These are phyloP conservation scores for Saccostrea glomerata DNA, from an alignment of 1,140 invertebrate species.

Conservation along the genomic window DNA sequence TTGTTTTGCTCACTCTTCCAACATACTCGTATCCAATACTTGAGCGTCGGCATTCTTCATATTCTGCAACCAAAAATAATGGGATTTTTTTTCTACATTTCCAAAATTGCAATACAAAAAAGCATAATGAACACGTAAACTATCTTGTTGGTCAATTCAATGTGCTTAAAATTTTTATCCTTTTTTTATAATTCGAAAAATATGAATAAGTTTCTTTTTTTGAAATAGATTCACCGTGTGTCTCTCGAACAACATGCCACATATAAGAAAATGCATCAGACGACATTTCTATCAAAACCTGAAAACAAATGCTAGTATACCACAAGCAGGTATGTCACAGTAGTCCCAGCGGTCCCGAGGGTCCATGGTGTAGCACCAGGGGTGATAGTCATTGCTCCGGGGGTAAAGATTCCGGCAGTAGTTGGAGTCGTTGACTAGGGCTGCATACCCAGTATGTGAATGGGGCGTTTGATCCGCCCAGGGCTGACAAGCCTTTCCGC, in stretches of 20 bases:
- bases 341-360: slow-evolving; percentile 39
- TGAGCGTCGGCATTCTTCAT: slow-evolving; percentile 20
- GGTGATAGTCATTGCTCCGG: background rate
- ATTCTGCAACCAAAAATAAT: background rate
- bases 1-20: slow-evolving; percentile 1
- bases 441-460: background rate
- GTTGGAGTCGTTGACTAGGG: slow-evolving; percentile 34
- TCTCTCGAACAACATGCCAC: no score
- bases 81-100: no score
- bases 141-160: no score
- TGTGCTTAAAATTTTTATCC: no score
- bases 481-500: slow-evolving; percentile 31
- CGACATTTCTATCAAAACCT: no score
- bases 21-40: slow-evolving; percentile 20
- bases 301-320: no score
- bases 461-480: slow-evolving; percentile 38
- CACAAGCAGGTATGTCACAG: slow-evolving; percentile 44
- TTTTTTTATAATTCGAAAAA: no score
- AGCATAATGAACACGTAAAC: no score
- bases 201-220: no score
- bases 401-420: slow-evolving; percentile 28
- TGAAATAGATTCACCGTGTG: no score
- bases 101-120: no score
- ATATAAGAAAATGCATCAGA: no score
- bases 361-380: slow-evolving; percentile 55